Evolutionary conservation across 64 coral and sea anemone species (phyloP).

Genomic region (Pocillopora damicornis): DNA sequence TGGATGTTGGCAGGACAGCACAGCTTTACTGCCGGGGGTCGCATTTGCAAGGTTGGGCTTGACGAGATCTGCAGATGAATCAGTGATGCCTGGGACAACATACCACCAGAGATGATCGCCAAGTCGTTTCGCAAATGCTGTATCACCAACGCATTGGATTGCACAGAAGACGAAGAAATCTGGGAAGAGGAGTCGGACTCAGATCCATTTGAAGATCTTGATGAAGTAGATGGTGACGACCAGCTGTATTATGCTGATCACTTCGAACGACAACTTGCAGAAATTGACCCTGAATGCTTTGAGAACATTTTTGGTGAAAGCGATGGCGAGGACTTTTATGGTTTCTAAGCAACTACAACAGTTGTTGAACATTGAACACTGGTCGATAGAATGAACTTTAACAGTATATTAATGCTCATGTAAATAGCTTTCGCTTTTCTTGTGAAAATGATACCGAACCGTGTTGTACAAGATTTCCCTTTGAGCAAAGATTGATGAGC

Average conservation of each 20-base stretch:
- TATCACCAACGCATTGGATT: slow-evolving; percentile 37
- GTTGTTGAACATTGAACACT: too few relatives aligned
- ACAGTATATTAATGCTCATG: too few relatives aligned
- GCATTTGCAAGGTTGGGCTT: slow-evolving; percentile 3
- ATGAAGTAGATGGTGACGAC: slow-evolving; percentile 26
- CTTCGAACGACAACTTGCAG: neutral
- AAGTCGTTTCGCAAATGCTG: slow-evolving; percentile 45
- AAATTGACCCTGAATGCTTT: slow-evolving; percentile 11
- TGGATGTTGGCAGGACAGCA: slow-evolving; percentile 37
- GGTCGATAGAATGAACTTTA: too few relatives aligned
- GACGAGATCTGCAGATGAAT: neutral
- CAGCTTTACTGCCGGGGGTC: slow-evolving; percentile 21
- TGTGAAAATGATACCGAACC: too few relatives aligned
- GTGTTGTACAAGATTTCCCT: too few relatives aligned
- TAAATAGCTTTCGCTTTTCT: too few relatives aligned
- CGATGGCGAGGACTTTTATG: slow-evolving; percentile 36
- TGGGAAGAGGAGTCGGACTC: neutral
- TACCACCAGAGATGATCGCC: slow-evolving; percentile 24
- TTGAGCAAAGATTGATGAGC: too few relatives aligned
- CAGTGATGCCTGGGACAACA: slow-evolving; percentile 16
- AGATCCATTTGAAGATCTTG: neutral
- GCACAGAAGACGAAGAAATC: slow-evolving; percentile 40
- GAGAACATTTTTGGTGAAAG: slow-evolving; percentile 1
- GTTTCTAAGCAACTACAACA: neutral
- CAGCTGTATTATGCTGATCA: neutral